A percentile compares a stretch with the other conserved stretches of the same genome.
phyloP scores from a whole-genome alignment of 1,140 invertebrate species.

The Vanessa tameamea region DNA sequence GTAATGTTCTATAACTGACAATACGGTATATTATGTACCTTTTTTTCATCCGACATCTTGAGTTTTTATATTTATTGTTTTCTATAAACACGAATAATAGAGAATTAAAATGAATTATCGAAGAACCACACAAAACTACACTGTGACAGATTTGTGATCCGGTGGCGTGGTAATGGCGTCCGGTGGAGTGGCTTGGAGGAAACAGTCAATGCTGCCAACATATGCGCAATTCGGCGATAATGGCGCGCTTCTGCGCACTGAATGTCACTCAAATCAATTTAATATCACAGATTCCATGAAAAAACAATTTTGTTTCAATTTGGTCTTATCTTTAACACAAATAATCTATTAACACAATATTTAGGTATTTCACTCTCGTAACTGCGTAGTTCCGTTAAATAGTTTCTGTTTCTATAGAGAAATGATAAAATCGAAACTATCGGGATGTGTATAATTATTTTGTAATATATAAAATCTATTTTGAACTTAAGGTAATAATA shows the following conservation, averaged over 20 bases:
- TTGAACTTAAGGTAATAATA: not conserved
- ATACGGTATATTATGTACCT: conserved; percentile 71
- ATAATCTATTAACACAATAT: not conserved
- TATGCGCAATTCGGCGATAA: conserved; percentile 58
- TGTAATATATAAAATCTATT: not conserved
- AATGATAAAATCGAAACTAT: not conserved
- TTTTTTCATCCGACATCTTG: conserved; percentile 84
- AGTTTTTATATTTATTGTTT: conserved; percentile 50
- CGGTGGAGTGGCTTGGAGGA: conserved; percentile 68
- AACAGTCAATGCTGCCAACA: conserved; percentile 72
- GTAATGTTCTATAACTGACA: conserved; percentile 51
- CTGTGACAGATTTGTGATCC: conserved; percentile 67
- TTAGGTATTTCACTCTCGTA: not conserved
- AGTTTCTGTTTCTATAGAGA: not conserved
- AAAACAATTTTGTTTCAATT: not conserved
- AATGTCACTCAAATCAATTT: not conserved
- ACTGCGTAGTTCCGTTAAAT: conserved; percentile 1
- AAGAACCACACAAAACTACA: conserved; percentile 55
- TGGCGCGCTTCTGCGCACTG: conserved; percentile 69
- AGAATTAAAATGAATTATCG: conserved; percentile 46
- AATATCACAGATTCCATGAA: conserved; percentile 1
- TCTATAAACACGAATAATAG: conserved; percentile 53
- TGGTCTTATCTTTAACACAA: not conserved
- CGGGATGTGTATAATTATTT: not conserved
- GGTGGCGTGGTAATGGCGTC: conserved; percentile 78